phyloP scores from a whole-genome alignment of 2,888 invertebrate species.

The Flexamia atlantica region DNA sequence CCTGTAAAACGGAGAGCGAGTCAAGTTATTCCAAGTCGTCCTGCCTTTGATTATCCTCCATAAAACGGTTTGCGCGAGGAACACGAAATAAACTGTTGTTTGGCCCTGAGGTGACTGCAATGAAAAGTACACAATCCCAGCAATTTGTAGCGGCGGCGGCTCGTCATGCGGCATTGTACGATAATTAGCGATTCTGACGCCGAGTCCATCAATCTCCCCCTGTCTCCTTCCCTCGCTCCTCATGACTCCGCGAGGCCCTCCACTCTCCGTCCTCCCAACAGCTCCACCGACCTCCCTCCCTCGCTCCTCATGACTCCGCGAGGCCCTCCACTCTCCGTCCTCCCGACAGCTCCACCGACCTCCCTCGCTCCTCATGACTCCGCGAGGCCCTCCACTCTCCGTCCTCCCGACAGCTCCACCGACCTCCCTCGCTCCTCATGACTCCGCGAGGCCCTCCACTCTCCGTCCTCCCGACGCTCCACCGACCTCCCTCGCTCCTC shows the following conservation, averaged over 20 bases:
- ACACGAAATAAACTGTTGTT: conserved; percentile 6
- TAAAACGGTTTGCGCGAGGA: conserved; percentile 18
- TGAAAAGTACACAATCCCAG: conserved; percentile 33
- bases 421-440: no score
- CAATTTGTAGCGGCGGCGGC: conserved; percentile 42
- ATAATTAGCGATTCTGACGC: conserved; percentile 45
- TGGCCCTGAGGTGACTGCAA: neutral
- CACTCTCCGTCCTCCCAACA: no score
- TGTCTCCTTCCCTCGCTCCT: neutral
- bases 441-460: no score
- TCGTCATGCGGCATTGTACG: conserved; percentile 39
- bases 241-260: neutral
- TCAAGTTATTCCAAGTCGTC: neutral
- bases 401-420: no score
- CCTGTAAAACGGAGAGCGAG: conserved; percentile 20
- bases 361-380: no score
- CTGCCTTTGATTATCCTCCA: neutral
- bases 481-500: no score
- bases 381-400: no score
- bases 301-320: no score
- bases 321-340: no score
- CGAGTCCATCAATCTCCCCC: conserved; percentile 30
- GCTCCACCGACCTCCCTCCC: no score
- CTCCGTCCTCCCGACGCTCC: no score
- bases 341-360: no score